Evolutionary conservation across 2,797 vertebrate species (phyloP).

Genomic region (Orestias chungarensis): DNA sequence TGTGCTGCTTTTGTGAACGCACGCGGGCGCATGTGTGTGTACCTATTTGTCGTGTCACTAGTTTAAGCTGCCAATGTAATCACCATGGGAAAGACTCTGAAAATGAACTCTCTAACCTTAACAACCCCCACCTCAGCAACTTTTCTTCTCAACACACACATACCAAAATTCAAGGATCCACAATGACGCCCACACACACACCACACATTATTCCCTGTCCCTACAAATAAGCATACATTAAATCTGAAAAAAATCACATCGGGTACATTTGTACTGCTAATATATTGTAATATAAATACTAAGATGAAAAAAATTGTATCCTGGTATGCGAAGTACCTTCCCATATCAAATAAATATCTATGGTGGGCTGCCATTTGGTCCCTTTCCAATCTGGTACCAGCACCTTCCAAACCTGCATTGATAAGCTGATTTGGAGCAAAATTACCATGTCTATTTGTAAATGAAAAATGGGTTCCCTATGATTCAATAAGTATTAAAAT

Average conservation of each 20-base stretch:
- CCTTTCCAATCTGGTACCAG: too few species aligned
- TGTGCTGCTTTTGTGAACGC: not conserved
- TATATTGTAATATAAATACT: too few species aligned
- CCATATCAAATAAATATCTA: too few species aligned
- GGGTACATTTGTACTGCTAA: too few species aligned
- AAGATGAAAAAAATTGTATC: too few species aligned
- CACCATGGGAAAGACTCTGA: constrained; percentile 75
- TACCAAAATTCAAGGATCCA: not conserved
- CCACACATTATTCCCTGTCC: not conserved
- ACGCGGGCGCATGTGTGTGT: not conserved
- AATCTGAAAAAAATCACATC: too few species aligned
- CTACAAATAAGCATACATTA: not conserved
- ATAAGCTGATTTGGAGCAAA: not conserved
- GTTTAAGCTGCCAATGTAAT: constrained; percentile 70
- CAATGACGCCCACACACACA: not conserved
- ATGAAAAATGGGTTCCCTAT: not conserved
- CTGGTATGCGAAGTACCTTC: too few species aligned
- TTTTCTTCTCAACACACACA: constrained; percentile 52
- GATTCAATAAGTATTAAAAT: not conserved
- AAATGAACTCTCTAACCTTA: constrained; percentile 73
- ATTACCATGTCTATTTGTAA: not conserved
- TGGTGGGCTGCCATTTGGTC: too few species aligned
- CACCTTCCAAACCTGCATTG: not conserved
- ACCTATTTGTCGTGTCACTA: constrained; percentile 12
- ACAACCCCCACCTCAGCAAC: constrained; percentile 39